These are phyloP conservation scores for Xestia c-nigrum DNA, from an alignment of 2,888 invertebrate species.

Conservation along the genomic window DNA sequence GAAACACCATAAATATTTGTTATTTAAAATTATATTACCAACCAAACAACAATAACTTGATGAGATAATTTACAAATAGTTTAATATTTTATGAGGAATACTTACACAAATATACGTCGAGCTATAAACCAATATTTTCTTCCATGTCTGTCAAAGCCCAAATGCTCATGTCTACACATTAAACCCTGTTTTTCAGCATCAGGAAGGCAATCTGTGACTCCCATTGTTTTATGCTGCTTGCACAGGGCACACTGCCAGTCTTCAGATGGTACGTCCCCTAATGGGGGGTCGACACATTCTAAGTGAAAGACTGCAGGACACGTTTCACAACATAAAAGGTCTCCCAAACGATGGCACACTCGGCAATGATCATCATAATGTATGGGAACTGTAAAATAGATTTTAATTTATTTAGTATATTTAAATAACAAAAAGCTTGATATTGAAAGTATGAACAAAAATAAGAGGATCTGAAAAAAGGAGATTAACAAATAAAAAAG, in stretches of 20 bases:
- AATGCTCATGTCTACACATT: constrained; percentile 97
- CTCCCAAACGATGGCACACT: constrained; percentile 97
- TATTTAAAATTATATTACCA: background rate
- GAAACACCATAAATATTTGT: background rate
- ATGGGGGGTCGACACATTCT: constrained; percentile 98
- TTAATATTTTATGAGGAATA: constrained; percentile 61
- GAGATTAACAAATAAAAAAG: background rate
- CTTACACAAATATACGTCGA: constrained; percentile 98
- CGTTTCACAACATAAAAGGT: constrained; percentile 98
- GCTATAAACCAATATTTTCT: constrained; percentile 99
- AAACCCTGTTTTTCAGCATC: constrained; percentile 98
- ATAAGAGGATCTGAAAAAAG: background rate
- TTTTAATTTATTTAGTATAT: background rate
- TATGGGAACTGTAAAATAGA: constrained; percentile 92
- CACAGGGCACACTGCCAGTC: constrained; percentile 99
- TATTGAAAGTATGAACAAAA: background rate
- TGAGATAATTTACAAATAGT: background rate
- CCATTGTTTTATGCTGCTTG: constrained; percentile 96
- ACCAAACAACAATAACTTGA: background rate
- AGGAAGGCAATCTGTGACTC: constrained; percentile 98
- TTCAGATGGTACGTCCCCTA: constrained; percentile 98
- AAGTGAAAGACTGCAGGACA: constrained; percentile 99
- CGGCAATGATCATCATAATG: constrained; percentile 98
- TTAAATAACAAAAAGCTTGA: background rate
- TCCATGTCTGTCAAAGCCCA: constrained; percentile 99